Percentiles rank a stretch among this genome's conserved stretches.
phyloP scores from a whole-genome alignment of 1,140 invertebrate genomes.

The Drosophila equinoxialis region DNA sequence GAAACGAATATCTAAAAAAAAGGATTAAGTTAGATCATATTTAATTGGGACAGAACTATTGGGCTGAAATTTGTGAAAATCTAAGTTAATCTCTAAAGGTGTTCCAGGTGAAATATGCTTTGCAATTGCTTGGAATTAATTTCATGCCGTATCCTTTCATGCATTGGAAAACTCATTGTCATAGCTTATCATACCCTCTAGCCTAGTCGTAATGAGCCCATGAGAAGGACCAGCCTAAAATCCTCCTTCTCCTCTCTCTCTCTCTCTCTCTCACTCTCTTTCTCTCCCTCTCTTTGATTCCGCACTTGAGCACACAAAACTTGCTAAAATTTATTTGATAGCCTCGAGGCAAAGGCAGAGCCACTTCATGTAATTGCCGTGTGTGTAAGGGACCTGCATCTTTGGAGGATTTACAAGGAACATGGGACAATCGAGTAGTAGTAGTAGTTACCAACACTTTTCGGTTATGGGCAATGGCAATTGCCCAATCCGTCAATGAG shows the following conservation, averaged over 20 bases:
- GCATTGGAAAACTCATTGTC: constrained; percentile 16
- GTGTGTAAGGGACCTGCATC: constrained; percentile 39
- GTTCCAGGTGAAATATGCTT: not conserved
- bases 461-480: constrained; percentile 46
- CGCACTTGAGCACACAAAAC: constrained; percentile 51
- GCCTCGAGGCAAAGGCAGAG: constrained; percentile 53
- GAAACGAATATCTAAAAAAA: too few species aligned
- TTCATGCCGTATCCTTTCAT: constrained; percentile 15
- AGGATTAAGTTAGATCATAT: too few species aligned
- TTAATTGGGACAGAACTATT: not conserved
- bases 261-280: constrained; percentile 10
- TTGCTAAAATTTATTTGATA: constrained; percentile 63
- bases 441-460: constrained; percentile 55
- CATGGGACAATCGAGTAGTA: constrained; percentile 16
- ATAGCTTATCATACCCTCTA: constrained; percentile 50
- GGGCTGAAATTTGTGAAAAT: not conserved
- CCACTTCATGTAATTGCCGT: constrained; percentile 72
- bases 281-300: not conserved
- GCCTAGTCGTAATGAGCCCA: constrained; percentile 53
- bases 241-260: constrained; percentile 16
- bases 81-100: not conserved
- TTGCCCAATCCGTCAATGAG: constrained; percentile 56
- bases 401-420: constrained; percentile 44
- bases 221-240: not conserved
- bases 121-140: constrained; percentile 26